Evolutionary conservation across 2,113 vertebrate species (phyloP).

Genomic region (Apus apus): DNA sequence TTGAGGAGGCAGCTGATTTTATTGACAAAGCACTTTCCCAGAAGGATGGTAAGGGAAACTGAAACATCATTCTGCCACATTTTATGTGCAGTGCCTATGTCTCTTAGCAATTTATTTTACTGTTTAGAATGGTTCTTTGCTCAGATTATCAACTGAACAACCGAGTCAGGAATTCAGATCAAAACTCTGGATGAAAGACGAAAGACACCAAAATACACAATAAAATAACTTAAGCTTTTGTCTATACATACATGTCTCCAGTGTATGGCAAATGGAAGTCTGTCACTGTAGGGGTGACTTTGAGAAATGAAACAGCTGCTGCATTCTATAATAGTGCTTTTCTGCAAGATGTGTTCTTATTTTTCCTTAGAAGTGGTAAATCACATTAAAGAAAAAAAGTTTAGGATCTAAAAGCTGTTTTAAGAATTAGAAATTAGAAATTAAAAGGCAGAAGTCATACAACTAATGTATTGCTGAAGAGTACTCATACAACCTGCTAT

Average conservation of each 20-base stretch:
- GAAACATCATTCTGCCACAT: background rate
- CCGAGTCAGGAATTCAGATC: background rate
- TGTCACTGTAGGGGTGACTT: background rate
- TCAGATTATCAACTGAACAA: background rate
- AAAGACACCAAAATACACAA: background rate
- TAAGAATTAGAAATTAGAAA: background rate
- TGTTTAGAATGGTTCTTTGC: background rate
- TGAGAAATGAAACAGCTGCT: background rate
- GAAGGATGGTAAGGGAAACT: constrained; percentile 86
- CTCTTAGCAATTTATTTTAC: background rate
- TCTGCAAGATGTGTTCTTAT: background rate
- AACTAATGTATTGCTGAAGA: background rate
- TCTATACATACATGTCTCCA: background rate
- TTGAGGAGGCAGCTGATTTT: constrained; percentile 94
- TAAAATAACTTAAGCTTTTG: background rate
- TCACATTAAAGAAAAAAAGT: background rate
- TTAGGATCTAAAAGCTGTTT: background rate
- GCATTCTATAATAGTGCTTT: background rate
- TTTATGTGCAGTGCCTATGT: background rate
- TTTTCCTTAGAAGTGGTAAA: background rate
- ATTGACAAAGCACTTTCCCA: constrained; percentile 92
- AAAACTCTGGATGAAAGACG: background rate
- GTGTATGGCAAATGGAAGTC: background rate
- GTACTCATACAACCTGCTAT: background rate
- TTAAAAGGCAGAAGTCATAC: background rate